Evolutionary conservation across 1,140 invertebrate species (phyloP), one percentile per base, ranked within the genome.

Genomic region (Nasonia longicornis): DNA sequence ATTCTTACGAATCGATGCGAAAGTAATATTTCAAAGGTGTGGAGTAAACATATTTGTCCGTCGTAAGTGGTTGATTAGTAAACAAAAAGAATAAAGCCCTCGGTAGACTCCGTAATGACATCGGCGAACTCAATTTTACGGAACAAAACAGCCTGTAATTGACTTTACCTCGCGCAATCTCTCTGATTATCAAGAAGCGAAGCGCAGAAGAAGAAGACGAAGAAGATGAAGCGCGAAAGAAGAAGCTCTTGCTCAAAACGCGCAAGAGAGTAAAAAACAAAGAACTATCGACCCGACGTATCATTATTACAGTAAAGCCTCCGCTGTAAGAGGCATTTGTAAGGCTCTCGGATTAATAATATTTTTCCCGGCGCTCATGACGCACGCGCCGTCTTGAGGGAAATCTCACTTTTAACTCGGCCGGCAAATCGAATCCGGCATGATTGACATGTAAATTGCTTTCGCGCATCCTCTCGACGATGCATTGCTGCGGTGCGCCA

Each of bases 361-460:
- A 26, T 73, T 66, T 80, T 72, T 73, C 31, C 31, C 64, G 2
- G 20, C n/a, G 26, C 20, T 4, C 14, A 29, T 29, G 64, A 64
- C n/a, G 64, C 64, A 26, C 14, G 63, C 48, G 16, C 29, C 79
- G 63, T 74, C 79, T 75, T 69, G 79, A 42, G 38, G 72, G 71
- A 75, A 80, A 73, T 79, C 58, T 79, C 70, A 66, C 52, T 42
- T 64, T 72, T 45, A 72, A 64, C 52, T 66, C 22, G n/a, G 29
- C 12, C 20, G n/a, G 72, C 26, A 80, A 80, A 80, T 80, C 72
- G 79, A 80, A 80, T 80, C 45, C 69, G 14, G 2, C 6, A 29
- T 80, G 79, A 80, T 80, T 74, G 79, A 80, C 79, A 75, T 75
- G 72, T 75, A 75, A 75, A 80, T 80, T 80, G 79, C 71, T 63